These are phyloP conservation scores for Arenaria interpres DNA, from an alignment of 2,113 vertebrate species.

Conservation along the genomic window DNA sequence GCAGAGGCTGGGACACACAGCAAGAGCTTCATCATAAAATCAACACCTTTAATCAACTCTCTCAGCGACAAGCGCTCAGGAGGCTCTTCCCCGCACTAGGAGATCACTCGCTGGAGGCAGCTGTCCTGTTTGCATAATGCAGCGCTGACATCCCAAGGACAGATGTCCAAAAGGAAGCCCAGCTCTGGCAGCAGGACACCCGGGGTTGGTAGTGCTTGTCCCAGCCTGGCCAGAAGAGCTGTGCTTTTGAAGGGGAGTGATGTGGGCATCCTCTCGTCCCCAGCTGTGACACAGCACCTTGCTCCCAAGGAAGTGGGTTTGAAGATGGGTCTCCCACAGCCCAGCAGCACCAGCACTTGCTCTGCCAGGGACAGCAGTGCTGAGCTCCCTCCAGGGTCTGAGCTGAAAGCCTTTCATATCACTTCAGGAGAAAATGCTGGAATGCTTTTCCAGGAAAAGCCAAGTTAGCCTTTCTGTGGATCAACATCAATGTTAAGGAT, in stretches of 20 bases:
- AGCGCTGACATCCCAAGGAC: slow-evolving; percentile 39
- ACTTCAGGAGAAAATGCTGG: background rate
- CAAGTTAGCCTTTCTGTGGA: background rate
- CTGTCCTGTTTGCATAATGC: background rate
- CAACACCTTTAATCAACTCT: slow-evolving; percentile 37
- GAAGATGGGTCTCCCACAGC: background rate
- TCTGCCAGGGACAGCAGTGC: background rate
- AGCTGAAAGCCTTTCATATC: background rate
- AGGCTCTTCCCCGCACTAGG: background rate
- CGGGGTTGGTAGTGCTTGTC: fast-evolving
- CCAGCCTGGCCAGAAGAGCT: background rate
- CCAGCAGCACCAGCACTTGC: background rate
- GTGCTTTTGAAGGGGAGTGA: background rate
- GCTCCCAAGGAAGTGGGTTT: background rate
- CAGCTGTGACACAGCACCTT: background rate
- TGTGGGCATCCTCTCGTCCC: background rate
- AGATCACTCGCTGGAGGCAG: slow-evolving; percentile 1
- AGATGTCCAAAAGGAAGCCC: background rate
- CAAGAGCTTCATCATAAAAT: slow-evolving; percentile 7
- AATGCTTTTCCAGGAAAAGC: background rate
- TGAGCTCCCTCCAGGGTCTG: background rate
- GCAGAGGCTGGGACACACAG: background rate
- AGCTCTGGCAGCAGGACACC: background rate
- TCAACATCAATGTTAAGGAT: background rate
- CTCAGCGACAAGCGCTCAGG: background rate